These are phyloP conservation scores for Lethenteron reissneri DNA, from an alignment of 2,113 vertebrate species.

Conservation along the genomic window DNA sequence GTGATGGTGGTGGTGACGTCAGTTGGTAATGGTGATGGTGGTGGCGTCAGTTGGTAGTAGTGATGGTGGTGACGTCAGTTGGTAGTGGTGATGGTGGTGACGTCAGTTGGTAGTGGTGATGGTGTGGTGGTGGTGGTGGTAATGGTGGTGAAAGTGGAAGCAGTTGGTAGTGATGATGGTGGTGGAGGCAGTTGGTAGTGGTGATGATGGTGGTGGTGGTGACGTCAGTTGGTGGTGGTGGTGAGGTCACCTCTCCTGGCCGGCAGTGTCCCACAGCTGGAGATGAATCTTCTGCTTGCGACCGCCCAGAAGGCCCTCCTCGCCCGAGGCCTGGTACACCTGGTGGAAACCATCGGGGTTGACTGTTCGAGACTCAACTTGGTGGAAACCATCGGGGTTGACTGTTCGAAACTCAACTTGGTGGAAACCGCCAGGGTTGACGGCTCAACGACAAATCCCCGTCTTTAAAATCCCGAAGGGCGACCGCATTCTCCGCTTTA, in stretches of 20 bases:
- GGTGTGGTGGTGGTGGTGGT: not conserved
- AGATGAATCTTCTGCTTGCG: conserved; percentile 50
- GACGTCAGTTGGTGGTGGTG: not conserved
- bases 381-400: too few species aligned
- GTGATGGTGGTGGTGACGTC: conserved; percentile 13
- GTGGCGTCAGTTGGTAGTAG: not conserved
- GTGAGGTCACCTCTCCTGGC: conserved; percentile 55
- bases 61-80: not conserved
- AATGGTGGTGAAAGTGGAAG: not conserved
- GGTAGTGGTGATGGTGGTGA: too few species aligned
- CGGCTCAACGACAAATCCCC: too few species aligned
- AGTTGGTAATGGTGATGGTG: not conserved
- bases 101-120: too few species aligned
- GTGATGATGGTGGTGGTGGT: not conserved
- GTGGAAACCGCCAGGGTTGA: too few species aligned
- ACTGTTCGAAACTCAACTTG: too few species aligned
- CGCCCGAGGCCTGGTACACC: not conserved
- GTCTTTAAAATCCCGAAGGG: too few species aligned
- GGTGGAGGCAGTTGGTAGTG: conserved; percentile 13
- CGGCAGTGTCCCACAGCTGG: conserved; percentile 89
- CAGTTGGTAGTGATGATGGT: not conserved
- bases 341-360: not conserved
- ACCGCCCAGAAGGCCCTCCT: not conserved
- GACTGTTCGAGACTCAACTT: too few species aligned
- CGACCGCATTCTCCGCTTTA: too few species aligned